Conservation (phyloP, 2,113 vertebrate genomes). For the Phylloscopus trochilus region DNA sequence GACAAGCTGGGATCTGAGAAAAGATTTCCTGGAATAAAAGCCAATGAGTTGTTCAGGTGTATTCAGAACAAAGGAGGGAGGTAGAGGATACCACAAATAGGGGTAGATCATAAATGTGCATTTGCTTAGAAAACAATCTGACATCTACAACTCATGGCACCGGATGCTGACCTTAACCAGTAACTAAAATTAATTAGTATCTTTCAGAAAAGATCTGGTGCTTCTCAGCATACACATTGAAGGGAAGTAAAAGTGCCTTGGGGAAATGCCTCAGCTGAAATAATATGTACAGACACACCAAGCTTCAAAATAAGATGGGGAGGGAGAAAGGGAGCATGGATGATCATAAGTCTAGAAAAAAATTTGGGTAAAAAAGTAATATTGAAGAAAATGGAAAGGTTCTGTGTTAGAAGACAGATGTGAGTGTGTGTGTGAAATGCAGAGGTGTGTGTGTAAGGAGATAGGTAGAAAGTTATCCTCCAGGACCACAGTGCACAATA, state of each 20-base stretch:
- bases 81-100: neutral
- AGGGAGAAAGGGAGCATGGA: neutral
- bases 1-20: neutral
- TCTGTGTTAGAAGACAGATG: neutral
- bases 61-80: neutral
- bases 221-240: neutral
- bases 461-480: neutral
- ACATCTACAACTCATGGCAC: neutral
- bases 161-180: neutral
- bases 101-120: neutral
- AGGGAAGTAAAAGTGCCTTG: neutral
- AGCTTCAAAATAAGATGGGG: neutral
- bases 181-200: neutral
- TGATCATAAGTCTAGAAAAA: neutral
- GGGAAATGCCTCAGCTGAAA: neutral
- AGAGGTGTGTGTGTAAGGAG: neutral
- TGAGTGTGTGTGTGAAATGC: neutral
- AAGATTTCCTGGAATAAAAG: neutral
- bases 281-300: neutral
- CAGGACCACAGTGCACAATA: neutral
- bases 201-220: neutral
- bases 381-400: neutral
- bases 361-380: neutral
- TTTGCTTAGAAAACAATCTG: neutral
- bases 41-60: neutral